Base-by-base conservation (phyloP, 2,113 vertebrate genomes). In the Melanerpes formicivorus region DNA sequence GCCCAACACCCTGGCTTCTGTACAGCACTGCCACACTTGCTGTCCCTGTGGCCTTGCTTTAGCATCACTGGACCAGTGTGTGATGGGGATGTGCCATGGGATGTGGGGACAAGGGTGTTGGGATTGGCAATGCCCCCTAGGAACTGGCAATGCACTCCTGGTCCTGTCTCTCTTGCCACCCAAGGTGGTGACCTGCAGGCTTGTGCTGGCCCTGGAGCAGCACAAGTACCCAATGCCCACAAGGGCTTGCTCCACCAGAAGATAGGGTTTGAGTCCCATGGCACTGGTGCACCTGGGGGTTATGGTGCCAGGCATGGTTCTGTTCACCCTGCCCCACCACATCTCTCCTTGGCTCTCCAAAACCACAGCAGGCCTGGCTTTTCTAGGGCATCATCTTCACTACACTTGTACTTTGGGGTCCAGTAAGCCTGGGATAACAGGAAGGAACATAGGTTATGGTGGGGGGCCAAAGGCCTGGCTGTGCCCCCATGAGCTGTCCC, bases 211-310 rank as follows among this genome's bases (percentile, higher is more conserved):
- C 0, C 0, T 10, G 11, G 44, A 44, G 23, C 17, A 69, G 13
- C 27, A 64, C 14, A 23, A 69, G 26, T 9, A 44, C 29, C 18
- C 1, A 1, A 9, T 58, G 21, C 19, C 62, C 27, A 27, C 9
- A 2, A 29, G 11, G 34, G 4, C 59, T 50, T 81, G 5, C 17
- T 42, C 30, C 79, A 85, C 66, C 4, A 72, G 55, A 34, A 63
- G 42, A 12, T 1, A 5, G 29, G 18, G 4, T 55, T 15, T 42
- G 29, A 14, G 11, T 18, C 15, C 42, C 32, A 6, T 0, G 0
- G 23, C 0, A 1, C 9, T 40, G n/a, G 11, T 70, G 56, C 12
- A 71, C 52, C 25, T 0, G 0, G 29, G 19, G 25, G 10, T 2
- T 25, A 17, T 0, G 0, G 14, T 63, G 52, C 40, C 2, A 2